These are phyloP conservation scores for Calephelis perditalis DNA, from an alignment of 2,888 invertebrate genomes.

Conservation along the genomic window DNA sequence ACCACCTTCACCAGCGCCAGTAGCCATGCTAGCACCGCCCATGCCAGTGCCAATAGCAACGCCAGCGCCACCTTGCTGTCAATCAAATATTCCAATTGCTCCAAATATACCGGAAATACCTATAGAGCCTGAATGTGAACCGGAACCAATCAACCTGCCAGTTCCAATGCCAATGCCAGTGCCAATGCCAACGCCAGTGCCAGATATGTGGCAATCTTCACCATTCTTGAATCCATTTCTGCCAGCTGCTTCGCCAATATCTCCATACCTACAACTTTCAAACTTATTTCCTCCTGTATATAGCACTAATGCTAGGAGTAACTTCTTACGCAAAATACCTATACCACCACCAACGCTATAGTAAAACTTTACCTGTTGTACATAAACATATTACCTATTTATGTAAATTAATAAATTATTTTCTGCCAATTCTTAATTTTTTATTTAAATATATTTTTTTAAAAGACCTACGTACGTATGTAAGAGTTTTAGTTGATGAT, in stretches of 20 bases:
- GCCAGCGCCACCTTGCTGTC: neutral
- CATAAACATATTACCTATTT: conserved; percentile 21
- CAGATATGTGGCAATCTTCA: conserved; percentile 23
- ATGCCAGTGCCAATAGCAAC: conserved; percentile 14
- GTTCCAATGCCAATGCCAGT: conserved; percentile 10
- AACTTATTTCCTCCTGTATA: conserved; percentile 38
- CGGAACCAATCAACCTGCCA: conserved; percentile 1
- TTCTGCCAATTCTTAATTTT: neutral
- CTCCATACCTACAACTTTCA: conserved; percentile 37
- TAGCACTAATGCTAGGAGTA: conserved; percentile 33
- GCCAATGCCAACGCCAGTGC: conserved; percentile 4
- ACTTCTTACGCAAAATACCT: conserved; percentile 50
- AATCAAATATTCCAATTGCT: conserved; percentile 13
- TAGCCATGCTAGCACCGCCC: neutral
- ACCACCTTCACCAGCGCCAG: conserved; percentile 12
- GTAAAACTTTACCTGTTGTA: conserved; percentile 16
- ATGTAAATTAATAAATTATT: conserved; percentile 12
- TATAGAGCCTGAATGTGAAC: conserved; percentile 13
- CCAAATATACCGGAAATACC: conserved; percentile 19
- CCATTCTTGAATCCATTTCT: conserved; percentile 38
- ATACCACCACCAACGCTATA: conserved; percentile 47
- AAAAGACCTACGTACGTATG: too few species aligned
- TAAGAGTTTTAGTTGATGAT: too few species aligned
- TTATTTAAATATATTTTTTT: neutral
- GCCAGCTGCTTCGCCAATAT: conserved; percentile 44